phyloP scores from a whole-genome alignment of 2,113 vertebrate genomes.

The Tretioscincus oriximinensis region DNA sequence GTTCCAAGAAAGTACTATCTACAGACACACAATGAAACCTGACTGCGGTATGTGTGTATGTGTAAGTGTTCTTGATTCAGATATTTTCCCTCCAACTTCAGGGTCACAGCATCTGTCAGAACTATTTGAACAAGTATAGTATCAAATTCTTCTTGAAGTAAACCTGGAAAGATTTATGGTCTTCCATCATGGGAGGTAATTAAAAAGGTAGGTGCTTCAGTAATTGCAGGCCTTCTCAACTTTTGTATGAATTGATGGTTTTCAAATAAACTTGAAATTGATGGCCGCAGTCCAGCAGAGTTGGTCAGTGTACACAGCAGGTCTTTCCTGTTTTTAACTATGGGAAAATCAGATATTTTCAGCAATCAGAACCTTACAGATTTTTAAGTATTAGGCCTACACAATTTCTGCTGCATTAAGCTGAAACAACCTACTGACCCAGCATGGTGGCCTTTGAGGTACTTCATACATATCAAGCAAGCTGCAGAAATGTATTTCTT shows the following conservation, averaged over 20 bases:
- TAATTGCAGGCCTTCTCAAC: constrained; percentile 12
- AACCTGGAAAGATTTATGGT: background rate
- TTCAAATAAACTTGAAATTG: background rate
- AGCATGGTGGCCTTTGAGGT: background rate
- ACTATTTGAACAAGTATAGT: background rate
- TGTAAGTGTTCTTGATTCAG: background rate
- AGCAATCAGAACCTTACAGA: background rate
- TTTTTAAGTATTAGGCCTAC: background rate
- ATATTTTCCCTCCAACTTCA: background rate
- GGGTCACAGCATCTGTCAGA: background rate
- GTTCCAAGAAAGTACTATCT: background rate
- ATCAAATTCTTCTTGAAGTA: constrained; percentile 14
- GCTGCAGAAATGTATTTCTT: background rate
- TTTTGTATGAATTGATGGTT: background rate
- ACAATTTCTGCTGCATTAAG: background rate
- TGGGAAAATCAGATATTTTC: constrained; percentile 6
- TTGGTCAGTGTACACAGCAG: background rate
- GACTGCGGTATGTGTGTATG: background rate
- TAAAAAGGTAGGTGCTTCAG: constrained; percentile 12
- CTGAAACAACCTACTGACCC: background rate
- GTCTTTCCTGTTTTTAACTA: constrained; percentile 9
- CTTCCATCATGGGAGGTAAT: background rate
- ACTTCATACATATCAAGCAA: background rate
- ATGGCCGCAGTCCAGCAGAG: background rate
- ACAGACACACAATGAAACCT: background rate